Percentiles rank a stretch among this genome's conserved stretches.
phyloP scores from a whole-genome alignment of 1,140 invertebrate genomes.

The Magallana gigas region DNA sequence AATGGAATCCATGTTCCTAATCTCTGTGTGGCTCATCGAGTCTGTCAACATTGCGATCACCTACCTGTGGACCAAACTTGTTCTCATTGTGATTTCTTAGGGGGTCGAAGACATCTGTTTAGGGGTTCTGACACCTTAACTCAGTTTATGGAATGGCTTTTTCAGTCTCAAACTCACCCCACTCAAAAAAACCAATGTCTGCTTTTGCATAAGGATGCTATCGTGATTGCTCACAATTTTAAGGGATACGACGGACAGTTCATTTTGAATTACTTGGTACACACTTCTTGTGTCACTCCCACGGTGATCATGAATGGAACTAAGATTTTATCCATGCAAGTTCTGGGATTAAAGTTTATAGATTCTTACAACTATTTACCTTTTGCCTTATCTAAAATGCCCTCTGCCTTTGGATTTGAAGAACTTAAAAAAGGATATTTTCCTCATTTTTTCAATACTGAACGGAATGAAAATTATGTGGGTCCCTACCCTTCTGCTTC shows the following conservation, averaged over 20 bases:
- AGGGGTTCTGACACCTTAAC: background rate
- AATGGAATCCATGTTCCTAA: background rate
- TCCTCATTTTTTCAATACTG: slow-evolving; percentile 52
- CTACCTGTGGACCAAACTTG: background rate
- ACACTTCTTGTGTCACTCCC: background rate
- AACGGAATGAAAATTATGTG: slow-evolving; percentile 45
- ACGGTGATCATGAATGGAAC: slow-evolving; percentile 5
- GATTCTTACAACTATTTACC: slow-evolving; percentile 41
- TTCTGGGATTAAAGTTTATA: background rate
- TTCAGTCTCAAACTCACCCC: background rate
- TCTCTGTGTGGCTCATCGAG: background rate
- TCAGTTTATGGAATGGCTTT: background rate
- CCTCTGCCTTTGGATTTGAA: slow-evolving; percentile 42
- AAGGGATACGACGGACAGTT: slow-evolving; percentile 14
- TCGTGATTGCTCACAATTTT: slow-evolving; percentile 9
- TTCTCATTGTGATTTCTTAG: background rate
- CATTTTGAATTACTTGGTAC: background rate
- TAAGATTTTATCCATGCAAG: slow-evolving; percentile 22
- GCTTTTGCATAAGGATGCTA: background rate
- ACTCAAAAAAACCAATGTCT: background rate
- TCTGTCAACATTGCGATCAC: background rate
- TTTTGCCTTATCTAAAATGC: slow-evolving; percentile 38
- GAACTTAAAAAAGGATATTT: slow-evolving; percentile 50
- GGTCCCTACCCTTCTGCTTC: slow-evolving; percentile 26
- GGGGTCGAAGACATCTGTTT: background rate